These are phyloP conservation scores for Priocnemis perturbator DNA, from an alignment of 2,888 invertebrate genomes.

Conservation along the genomic window DNA sequence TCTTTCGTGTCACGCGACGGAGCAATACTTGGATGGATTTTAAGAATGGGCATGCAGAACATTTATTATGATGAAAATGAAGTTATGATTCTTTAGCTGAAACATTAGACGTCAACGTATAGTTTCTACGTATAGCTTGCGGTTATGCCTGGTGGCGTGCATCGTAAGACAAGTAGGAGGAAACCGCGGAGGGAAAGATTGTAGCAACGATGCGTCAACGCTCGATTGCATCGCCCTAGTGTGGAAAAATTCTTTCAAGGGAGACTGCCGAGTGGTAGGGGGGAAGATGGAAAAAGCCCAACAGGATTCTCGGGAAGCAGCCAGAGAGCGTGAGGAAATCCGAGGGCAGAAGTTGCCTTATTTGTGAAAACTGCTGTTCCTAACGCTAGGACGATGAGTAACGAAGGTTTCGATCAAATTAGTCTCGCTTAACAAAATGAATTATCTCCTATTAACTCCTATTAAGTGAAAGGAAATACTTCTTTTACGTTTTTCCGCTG, in stretches of 20 bases:
- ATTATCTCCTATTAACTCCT: no score
- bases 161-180: conserved; percentile 20
- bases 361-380: conserved; percentile 20
- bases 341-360: conserved; percentile 33
- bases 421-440: no score
- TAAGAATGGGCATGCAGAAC: no score
- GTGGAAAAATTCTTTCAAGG: background rate
- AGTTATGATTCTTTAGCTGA: no score
- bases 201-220: conserved; percentile 38
- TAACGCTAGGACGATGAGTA: conserved; percentile 25
- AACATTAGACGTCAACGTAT: no score
- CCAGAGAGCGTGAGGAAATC: conserved; percentile 38
- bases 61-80: no score
- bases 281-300: conserved; percentile 4
- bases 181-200: no score
- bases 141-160: background rate
- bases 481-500: no score
- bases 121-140: no score
- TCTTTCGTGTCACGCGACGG: no score
- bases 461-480: no score
- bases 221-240: conserved; percentile 9
- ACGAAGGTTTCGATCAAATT: conserved; percentile 1
- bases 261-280: background rate
- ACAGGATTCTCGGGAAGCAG: conserved; percentile 16
- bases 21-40: no score